Evolutionary conservation across 2,888 invertebrate genomes (phyloP).

Genomic region (Eupithecia subumbrata): DNA sequence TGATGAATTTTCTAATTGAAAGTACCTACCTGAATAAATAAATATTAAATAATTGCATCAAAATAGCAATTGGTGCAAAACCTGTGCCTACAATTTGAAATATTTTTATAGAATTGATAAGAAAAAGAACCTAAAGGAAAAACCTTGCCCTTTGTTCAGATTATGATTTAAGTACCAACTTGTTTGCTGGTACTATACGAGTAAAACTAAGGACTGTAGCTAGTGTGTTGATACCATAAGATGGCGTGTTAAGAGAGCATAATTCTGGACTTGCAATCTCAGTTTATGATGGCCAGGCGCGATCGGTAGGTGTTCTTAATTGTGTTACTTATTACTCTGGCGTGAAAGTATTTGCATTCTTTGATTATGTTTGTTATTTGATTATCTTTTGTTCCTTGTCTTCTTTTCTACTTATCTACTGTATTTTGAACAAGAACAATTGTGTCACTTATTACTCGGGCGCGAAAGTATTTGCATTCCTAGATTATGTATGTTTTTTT

Average conservation of each 20-base stretch:
- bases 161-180: not conserved
- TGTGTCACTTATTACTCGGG: constrained; percentile 62
- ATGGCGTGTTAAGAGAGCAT: constrained; percentile 78
- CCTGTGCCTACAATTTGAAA: not conserved
- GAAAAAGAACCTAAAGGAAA: not conserved
- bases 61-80: not conserved
- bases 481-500: constrained; percentile 13
- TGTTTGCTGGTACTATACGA: not conserved
- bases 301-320: constrained; percentile 61
- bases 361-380: constrained; percentile 16
- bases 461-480: constrained; percentile 40
- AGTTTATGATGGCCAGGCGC: constrained; percentile 72
- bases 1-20: not conserved
- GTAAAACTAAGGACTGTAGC: not conserved
- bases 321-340: constrained; percentile 63
- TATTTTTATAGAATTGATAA: not conserved
- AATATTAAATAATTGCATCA: not conserved
- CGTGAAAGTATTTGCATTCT: constrained; percentile 40
- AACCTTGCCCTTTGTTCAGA: not conserved
- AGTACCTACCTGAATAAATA: not conserved
- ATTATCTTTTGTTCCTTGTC: not conserved
- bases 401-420: not conserved
- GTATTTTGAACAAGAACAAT: not conserved
- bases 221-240: constrained; percentile 60
- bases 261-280: constrained; percentile 72